A percentile compares a stretch with the other conserved stretches of the same genome.
These are phyloP conservation scores for Torymus tubicola DNA, from an alignment of 2,888 invertebrate species.

Conservation along the genomic window DNA sequence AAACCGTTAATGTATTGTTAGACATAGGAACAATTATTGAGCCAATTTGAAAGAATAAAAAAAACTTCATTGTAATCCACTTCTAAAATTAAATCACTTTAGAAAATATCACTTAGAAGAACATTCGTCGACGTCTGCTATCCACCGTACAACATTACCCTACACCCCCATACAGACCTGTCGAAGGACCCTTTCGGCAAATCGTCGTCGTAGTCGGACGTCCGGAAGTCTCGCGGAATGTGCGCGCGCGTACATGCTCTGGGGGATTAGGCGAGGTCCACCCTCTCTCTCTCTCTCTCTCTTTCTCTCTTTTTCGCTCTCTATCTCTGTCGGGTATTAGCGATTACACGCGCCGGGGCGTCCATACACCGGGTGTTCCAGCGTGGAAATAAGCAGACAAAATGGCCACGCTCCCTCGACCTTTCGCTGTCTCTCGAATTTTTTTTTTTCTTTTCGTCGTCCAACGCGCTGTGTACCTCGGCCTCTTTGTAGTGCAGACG, in stretches of 20 bases:
- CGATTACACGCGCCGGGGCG: slow-evolving; percentile 74
- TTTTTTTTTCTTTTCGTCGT: slow-evolving; percentile 9
- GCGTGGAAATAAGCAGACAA: slow-evolving; percentile 74
- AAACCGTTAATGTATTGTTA: too few relatives aligned
- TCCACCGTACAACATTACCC: background rate
- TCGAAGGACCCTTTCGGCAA: slow-evolving; percentile 34
- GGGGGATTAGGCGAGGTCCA: slow-evolving; percentile 20
- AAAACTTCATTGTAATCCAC: too few relatives aligned
- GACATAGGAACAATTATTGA: too few relatives aligned
- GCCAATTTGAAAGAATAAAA: too few relatives aligned
- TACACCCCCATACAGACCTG: background rate
- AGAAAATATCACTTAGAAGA: too few relatives aligned
- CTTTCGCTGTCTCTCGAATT: slow-evolving; percentile 25
- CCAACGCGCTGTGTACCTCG: background rate
- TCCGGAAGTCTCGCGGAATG: slow-evolving; percentile 43
- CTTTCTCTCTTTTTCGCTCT: too few relatives aligned
- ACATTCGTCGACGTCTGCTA: background rate
- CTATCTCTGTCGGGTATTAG: slow-evolving; percentile 69
- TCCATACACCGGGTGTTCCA: slow-evolving; percentile 73
- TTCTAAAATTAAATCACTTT: too few relatives aligned
- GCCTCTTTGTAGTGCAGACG: background rate
- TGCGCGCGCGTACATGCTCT: background rate
- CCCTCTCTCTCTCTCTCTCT: slow-evolving; percentile 15
- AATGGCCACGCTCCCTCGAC: slow-evolving; percentile 70
- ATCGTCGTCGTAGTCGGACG: slow-evolving; percentile 21